Percentiles rank a stretch among this genome's conserved stretches.
phyloP scores from a whole-genome alignment of 2,113 vertebrate genomes.

The Rhynchomys soricoides region DNA sequence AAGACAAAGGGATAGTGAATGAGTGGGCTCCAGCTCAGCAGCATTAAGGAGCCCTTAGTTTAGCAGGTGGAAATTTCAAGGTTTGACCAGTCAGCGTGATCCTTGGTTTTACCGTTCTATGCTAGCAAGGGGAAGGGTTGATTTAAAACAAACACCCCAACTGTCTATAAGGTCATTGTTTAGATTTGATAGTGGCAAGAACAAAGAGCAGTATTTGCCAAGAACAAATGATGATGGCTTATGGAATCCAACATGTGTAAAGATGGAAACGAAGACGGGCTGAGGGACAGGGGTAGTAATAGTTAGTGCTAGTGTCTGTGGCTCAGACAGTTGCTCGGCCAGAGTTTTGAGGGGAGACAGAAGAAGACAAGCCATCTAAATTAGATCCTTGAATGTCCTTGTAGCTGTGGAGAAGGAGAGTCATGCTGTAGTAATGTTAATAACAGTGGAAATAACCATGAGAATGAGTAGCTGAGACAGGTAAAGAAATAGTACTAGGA shows the following conservation, averaged over 20 bases:
- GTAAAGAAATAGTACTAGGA: slow-evolving; percentile 21
- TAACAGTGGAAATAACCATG: not conserved
- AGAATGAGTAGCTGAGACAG: not conserved
- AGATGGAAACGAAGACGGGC: slow-evolving; percentile 6
- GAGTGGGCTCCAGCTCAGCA: not conserved
- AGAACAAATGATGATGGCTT: not conserved
- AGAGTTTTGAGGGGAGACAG: not conserved
- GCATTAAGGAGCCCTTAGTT: not conserved
- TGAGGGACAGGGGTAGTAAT: not conserved
- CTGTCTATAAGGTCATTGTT: slow-evolving; percentile 21
- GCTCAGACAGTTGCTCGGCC: not conserved
- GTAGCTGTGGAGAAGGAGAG: not conserved
- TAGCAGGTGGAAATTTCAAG: slow-evolving; percentile 11
- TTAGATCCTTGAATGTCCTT: slow-evolving; percentile 32
- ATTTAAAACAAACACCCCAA: not conserved
- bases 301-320: not conserved
- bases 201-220: not conserved
- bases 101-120: not conserved
- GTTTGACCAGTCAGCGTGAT: not conserved
- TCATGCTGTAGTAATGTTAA: not conserved
- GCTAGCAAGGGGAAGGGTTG: not conserved
- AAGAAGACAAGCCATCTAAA: not conserved
- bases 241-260: not conserved
- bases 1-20: not conserved
- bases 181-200: slow-evolving; percentile 46